Percentiles rank a stretch among this genome's conserved stretches.
These are phyloP conservation scores for Bombycilla garrulus DNA, from an alignment of 2,113 vertebrate genomes.

Conservation along the genomic window DNA sequence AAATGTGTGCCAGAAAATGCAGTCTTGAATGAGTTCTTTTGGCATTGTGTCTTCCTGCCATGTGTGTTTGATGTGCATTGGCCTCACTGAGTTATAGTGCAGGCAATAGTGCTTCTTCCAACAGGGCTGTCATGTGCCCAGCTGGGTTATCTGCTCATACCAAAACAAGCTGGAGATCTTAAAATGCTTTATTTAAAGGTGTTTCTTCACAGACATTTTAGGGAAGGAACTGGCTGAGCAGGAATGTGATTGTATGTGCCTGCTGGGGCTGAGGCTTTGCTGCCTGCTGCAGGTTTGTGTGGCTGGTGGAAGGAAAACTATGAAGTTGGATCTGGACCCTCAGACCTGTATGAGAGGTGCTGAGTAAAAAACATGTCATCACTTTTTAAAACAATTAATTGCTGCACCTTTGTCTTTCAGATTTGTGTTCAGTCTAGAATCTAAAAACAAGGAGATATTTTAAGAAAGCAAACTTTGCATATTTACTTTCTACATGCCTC, in stretches of 20 bases:
- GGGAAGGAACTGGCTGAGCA: neutral
- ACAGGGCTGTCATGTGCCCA: slow-evolving; percentile 10
- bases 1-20: slow-evolving; percentile 81
- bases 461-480: neutral
- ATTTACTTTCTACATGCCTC: neutral
- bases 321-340: neutral
- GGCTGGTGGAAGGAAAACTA: neutral
- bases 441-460: neutral
- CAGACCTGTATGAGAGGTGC: neutral
- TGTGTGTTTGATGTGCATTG: neutral
- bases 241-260: neutral
- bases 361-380: neutral
- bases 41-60: slow-evolving; percentile 35
- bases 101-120: slow-evolving; percentile 25
- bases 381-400: neutral
- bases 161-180: slow-evolving; percentile 54
- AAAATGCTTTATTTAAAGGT: slow-evolving; percentile 45
- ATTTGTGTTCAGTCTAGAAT: neutral
- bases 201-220: slow-evolving; percentile 12
- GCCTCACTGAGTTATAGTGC: neutral
- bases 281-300: neutral
- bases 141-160: slow-evolving; percentile 17
- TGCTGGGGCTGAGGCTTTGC: neutral
- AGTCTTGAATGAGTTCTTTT: neutral
- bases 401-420: neutral